A percentile compares a stretch with the other conserved stretches of the same genome.
These are phyloP conservation scores for Dynastes hyllus DNA, from an alignment of 2,888 invertebrate genomes.

Conservation along the genomic window DNA sequence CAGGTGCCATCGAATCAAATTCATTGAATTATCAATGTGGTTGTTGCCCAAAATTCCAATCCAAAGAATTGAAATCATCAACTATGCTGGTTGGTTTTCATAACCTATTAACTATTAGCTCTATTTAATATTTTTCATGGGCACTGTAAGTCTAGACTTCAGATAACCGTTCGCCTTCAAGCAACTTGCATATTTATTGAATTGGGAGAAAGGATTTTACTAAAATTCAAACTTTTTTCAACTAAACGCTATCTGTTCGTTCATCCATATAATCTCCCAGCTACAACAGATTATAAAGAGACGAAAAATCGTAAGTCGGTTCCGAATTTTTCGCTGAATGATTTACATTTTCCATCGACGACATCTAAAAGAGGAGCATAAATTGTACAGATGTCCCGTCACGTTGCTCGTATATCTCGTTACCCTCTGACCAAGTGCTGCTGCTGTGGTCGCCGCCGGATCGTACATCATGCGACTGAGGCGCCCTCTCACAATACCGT, in stretches of 20 bases:
- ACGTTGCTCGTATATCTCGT: constrained; percentile 68
- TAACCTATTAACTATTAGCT: too few species aligned
- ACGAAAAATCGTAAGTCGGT: constrained; percentile 2
- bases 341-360: constrained; percentile 69
- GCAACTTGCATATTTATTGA: too few species aligned
- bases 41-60: too few species aligned
- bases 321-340: constrained; percentile 58
- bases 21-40: too few species aligned
- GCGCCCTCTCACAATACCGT: constrained; percentile 60
- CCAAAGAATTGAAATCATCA: too few species aligned
- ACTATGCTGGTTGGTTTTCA: too few species aligned
- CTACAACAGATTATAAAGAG: neutral
- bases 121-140: too few species aligned
- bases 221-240: neutral
- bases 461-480: constrained; percentile 65
- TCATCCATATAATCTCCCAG: neutral
- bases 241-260: too few species aligned
- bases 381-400: constrained; percentile 69
- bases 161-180: too few species aligned
- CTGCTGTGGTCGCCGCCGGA: constrained; percentile 63
- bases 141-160: too few species aligned
- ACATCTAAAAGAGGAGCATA: constrained; percentile 68
- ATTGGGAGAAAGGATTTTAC: too few species aligned
- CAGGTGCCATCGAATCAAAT: too few species aligned
- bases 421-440: constrained; percentile 64